A percentile compares a stretch with the other conserved stretches of the same genome.
These are phyloP conservation scores for Ciona savignyi DNA, from an alignment of 23 tunicate species.

Conservation along the genomic window DNA sequence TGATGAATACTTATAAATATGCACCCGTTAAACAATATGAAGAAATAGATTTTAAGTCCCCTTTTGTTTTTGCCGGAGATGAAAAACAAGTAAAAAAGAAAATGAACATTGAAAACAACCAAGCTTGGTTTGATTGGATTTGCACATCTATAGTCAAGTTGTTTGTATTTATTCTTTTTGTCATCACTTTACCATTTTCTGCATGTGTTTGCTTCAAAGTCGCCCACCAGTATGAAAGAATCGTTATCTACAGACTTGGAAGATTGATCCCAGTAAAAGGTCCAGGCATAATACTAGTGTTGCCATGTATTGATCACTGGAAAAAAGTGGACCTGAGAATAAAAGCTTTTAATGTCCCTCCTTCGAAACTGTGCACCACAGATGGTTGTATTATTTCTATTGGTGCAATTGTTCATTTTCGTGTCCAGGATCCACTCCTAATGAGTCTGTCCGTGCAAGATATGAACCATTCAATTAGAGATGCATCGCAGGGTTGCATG, in stretches of 20 bases:
- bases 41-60: not conserved
- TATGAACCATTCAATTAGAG: slow-evolving; percentile 68
- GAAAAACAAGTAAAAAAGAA: not conserved
- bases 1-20: not conserved
- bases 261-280: slow-evolving; percentile 61
- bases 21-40: not conserved
- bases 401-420: slow-evolving; percentile 75
- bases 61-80: not conserved
- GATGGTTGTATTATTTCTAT: slow-evolving; percentile 73
- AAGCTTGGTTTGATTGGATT: not conserved
- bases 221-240: slow-evolving; percentile 66
- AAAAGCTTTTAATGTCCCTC: slow-evolving; percentile 92
- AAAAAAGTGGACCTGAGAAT: slow-evolving; percentile 72
- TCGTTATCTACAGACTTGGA: slow-evolving; percentile 72
- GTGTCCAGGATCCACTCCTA: slow-evolving; percentile 51
- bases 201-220: slow-evolving; percentile 46
- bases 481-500: slow-evolving; percentile 45
- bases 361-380: slow-evolving; percentile 55
- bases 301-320: slow-evolving; percentile 82
- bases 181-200: slow-evolving; percentile 66
- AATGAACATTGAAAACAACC: not conserved
- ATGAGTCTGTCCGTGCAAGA: slow-evolving; percentile 48
- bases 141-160: not conserved
- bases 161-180: slow-evolving; percentile 6
- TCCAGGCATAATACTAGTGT: slow-evolving; percentile 73